phyloP scores from a whole-genome alignment of 2,113 vertebrate species.

The Ondatra zibethicus region DNA sequence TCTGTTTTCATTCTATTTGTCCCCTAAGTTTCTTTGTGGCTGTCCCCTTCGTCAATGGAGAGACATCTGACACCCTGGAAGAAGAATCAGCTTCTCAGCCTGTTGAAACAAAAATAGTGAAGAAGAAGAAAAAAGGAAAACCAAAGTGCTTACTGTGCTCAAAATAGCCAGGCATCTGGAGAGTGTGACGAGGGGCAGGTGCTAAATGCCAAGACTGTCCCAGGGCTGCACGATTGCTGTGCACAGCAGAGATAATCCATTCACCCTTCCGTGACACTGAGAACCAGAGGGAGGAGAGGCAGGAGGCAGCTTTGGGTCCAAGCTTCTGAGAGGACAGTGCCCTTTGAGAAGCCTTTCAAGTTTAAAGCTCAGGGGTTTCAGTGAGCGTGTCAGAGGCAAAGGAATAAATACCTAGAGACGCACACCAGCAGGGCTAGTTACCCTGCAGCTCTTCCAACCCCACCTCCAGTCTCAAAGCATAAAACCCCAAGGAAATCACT shows the following conservation, averaged over 20 bases:
- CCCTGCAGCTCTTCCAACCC: constrained; percentile 16
- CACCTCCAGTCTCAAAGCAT: constrained; percentile 44
- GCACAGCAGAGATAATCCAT: constrained; percentile 51
- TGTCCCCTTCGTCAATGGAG: background rate
- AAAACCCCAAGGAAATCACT: constrained; percentile 33
- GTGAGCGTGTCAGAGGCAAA: constrained; percentile 40
- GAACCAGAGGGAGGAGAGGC: background rate
- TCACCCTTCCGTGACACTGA: background rate
- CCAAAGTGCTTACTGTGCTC: background rate
- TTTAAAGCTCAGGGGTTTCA: constrained; percentile 57
- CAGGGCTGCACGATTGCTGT: background rate
- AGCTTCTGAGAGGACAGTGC: constrained; percentile 60
- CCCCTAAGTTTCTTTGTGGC: background rate
- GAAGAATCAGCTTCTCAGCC: background rate
- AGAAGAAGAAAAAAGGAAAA: background rate
- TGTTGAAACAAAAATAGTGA: background rate
- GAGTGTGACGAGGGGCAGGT: background rate
- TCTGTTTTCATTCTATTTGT: background rate
- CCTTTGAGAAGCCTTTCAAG: constrained; percentile 74
- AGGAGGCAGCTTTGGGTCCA: constrained; percentile 37
- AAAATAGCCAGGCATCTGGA: background rate
- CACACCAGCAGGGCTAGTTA: background rate
- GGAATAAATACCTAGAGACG: constrained; percentile 66
- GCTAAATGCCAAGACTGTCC: background rate
- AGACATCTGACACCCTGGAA: background rate